Conservation (phyloP, 2,113 vertebrate species). For the Macrotus californicus region DNA sequence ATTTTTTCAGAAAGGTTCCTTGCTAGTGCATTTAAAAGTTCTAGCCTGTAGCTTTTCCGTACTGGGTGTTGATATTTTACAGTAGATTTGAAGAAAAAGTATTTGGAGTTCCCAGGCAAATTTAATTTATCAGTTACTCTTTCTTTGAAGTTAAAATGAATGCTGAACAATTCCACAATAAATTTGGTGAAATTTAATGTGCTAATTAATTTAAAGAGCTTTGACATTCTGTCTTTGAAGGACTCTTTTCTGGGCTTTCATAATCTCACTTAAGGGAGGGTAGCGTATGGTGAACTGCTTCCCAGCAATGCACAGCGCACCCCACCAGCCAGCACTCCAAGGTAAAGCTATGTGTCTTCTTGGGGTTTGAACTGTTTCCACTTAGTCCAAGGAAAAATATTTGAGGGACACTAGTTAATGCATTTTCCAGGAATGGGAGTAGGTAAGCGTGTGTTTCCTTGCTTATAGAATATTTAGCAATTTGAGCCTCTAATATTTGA, state of each 20-base stretch:
- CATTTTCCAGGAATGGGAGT: conserved; percentile 67
- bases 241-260: conserved; percentile 14
- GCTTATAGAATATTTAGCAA: conserved; percentile 64
- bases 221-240: conserved; percentile 29
- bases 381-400: conserved; percentile 62
- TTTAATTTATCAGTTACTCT: conserved; percentile 8
- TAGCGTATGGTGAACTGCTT: conserved; percentile 25
- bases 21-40: not conserved
- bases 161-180: not conserved
- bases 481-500: conserved; percentile 35
- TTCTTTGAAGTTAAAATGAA: conserved; percentile 49
- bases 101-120: not conserved
- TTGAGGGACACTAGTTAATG: conserved; percentile 65
- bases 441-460: conserved; percentile 41
- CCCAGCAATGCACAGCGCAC: not conserved
- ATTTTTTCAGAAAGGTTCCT: not conserved
- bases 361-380: conserved; percentile 53
- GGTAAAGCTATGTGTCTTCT: conserved; percentile 40
- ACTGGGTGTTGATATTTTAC: not conserved
- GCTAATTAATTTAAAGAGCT: conserved; percentile 16
- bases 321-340: conserved; percentile 18
- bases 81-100: conserved; percentile 1
- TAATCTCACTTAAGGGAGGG: conserved; percentile 26
- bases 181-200: conserved; percentile 18
- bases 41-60: not conserved